Evolutionary conservation across 2,888 invertebrate genomes (phyloP).

Genomic region (Oeneis ivallda): DNA sequence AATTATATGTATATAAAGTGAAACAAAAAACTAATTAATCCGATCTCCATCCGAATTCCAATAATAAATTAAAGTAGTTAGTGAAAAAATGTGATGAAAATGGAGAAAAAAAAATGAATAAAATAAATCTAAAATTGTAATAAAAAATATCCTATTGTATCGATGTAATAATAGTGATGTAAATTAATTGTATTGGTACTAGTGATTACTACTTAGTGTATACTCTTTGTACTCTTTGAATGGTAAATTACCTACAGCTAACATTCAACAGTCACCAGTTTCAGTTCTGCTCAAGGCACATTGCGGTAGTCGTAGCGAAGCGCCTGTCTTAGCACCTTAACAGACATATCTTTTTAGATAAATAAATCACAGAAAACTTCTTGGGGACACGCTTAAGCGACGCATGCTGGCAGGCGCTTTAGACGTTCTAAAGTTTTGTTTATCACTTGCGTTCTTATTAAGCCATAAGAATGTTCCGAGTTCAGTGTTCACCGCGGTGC

Average conservation of each 20-base stretch:
- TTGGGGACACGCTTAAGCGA: too few relatives aligned
- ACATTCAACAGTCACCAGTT: background rate
- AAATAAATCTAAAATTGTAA: constrained; percentile 29
- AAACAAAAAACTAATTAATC: constrained; percentile 4
- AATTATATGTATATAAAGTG: background rate
- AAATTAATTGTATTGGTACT: background rate
- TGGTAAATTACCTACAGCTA: background rate
- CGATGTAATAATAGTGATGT: background rate
- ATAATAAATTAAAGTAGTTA: constrained; percentile 45
- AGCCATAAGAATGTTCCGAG: too few relatives aligned
- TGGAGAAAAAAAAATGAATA: constrained; percentile 28
- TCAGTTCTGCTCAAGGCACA: background rate
- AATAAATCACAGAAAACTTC: too few relatives aligned
- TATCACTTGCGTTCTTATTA: too few relatives aligned
- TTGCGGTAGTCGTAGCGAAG: too few relatives aligned
- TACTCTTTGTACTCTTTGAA: background rate
- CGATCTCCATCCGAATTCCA: constrained; percentile 50
- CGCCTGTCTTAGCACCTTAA: too few relatives aligned
- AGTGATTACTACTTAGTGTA: background rate
- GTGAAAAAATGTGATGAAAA: constrained; percentile 48
- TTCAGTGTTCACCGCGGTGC: too few relatives aligned
- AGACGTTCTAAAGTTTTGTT: too few relatives aligned
- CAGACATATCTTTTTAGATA: too few relatives aligned
- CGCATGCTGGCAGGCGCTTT: too few relatives aligned
- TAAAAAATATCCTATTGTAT: constrained; percentile 20